Percentiles rank a stretch among this genome's conserved stretches.
Evolutionary conservation across 2,797 vertebrate genomes (phyloP).

Genomic region (Hyperoplus immaculatus): DNA sequence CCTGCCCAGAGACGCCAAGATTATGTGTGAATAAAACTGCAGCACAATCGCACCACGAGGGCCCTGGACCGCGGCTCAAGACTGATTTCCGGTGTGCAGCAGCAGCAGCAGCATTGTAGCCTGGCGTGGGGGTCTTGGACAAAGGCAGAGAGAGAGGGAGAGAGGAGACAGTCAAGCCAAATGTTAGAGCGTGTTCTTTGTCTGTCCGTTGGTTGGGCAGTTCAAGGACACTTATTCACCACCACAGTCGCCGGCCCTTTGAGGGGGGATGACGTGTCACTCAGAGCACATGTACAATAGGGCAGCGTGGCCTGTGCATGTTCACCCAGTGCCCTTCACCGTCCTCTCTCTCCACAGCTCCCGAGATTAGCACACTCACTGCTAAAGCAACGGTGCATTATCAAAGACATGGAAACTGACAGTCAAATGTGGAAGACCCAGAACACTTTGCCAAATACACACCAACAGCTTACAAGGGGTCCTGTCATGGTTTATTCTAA

Average conservation of each 20-base stretch:
- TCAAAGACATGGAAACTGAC: constrained; percentile 55
- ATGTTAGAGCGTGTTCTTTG: constrained; percentile 76
- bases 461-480: constrained; percentile 58
- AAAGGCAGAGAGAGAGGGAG: constrained; percentile 51
- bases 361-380: constrained; percentile 57
- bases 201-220: constrained; percentile 72
- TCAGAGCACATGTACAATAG: constrained; percentile 77
- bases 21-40: constrained; percentile 66
- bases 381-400: constrained; percentile 39
- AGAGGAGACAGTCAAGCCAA: constrained; percentile 66
- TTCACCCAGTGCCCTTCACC: constrained; percentile 76
- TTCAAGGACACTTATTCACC: constrained; percentile 84
- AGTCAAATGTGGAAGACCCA: constrained; percentile 55
- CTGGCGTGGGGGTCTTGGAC: constrained; percentile 54
- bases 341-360: constrained; percentile 63
- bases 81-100: constrained; percentile 47
- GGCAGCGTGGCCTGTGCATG: constrained; percentile 66
- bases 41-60: constrained; percentile 54
- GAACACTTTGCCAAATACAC: constrained; percentile 69
- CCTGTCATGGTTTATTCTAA: constrained; percentile 62
- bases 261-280: constrained; percentile 80
- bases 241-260: constrained; percentile 71
- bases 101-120: constrained; percentile 17
- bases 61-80: constrained; percentile 31
- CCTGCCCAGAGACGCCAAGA: constrained; percentile 75